Percentiles rank a stretch among this genome's conserved stretches.
Conservation (phyloP, 2,797 vertebrate genomes). For the Sciaenops ocellatus region DNA sequence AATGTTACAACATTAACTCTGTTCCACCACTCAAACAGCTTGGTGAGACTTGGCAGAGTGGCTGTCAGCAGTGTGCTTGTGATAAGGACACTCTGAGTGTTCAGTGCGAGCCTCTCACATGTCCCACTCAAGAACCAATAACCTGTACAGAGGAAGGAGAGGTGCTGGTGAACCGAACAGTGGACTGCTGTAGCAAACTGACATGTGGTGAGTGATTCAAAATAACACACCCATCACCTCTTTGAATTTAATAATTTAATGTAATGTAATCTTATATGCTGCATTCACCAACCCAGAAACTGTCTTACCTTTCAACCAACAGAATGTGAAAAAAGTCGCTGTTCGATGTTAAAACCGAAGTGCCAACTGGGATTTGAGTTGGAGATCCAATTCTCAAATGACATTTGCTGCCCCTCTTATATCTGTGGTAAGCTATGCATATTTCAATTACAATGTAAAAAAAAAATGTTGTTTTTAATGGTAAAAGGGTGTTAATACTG, state of each 20-base stretch:
- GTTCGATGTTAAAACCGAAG: slow-evolving; percentile 8
- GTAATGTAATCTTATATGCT: not conserved
- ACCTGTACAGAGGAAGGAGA: slow-evolving; percentile 78
- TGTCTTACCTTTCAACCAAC: slow-evolving; percentile 17
- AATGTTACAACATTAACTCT: not conserved
- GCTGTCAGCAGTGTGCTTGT: slow-evolving; percentile 88
- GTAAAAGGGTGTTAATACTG: too few species aligned
- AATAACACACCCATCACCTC: not conserved
- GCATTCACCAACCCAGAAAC: not conserved
- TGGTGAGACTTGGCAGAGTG: slow-evolving; percentile 86
- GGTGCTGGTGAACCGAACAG: slow-evolving; percentile 49
- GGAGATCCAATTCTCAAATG: not conserved
- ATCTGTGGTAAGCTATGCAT: slow-evolving; percentile 78
- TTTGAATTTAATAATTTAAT: not conserved
- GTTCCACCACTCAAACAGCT: slow-evolving; percentile 73
- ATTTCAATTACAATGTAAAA: not conserved
- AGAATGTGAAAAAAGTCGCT: slow-evolving; percentile 78
- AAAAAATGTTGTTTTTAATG: too few species aligned
- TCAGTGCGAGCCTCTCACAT: slow-evolving; percentile 75
- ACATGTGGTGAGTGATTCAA: slow-evolving; percentile 78
- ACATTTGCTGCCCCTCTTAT: slow-evolving; percentile 80
- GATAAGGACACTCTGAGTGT: slow-evolving; percentile 66
- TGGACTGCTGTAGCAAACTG: slow-evolving; percentile 84
- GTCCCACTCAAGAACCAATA: slow-evolving; percentile 46
- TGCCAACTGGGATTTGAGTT: slow-evolving; percentile 77